Evolutionary conservation across 2,113 vertebrate genomes (phyloP).

Genomic region (Chaetops frenatus): DNA sequence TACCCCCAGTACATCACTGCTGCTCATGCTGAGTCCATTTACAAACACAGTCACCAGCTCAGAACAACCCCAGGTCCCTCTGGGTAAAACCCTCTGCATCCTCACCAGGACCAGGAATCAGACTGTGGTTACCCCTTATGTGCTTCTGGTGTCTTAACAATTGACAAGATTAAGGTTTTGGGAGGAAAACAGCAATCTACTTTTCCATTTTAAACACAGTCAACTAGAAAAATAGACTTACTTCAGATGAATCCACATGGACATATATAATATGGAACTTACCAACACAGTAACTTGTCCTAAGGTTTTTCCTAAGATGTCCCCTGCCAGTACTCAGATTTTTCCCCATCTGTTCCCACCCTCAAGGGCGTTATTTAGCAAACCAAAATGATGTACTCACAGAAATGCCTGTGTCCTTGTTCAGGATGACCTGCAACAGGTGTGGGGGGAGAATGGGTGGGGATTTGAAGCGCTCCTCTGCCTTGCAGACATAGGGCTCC

Average conservation of each 20-base stretch:
- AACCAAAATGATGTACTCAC: slow-evolving; percentile 73
- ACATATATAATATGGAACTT: background rate
- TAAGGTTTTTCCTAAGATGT: background rate
- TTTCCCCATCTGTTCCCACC: background rate
- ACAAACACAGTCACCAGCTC: background rate
- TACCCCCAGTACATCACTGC: background rate
- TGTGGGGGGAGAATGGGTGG: slow-evolving; percentile 94
- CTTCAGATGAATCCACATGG: background rate
- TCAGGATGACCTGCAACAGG: slow-evolving; percentile 95
- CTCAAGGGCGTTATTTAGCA: background rate
- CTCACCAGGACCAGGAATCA: background rate
- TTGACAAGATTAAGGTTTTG: background rate
- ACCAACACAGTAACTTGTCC: background rate
- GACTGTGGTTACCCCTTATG: background rate
- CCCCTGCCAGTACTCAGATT: background rate
- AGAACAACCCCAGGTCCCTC: background rate
- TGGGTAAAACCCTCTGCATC: background rate
- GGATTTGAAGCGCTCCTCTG: slow-evolving; percentile 85
- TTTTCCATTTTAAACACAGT: background rate
- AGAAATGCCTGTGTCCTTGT: slow-evolving; percentile 94
- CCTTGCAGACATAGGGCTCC: slow-evolving; percentile 83
- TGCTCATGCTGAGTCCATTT: background rate
- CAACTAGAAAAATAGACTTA: background rate
- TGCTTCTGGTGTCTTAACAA: background rate
- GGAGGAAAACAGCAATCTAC: background rate